Percentiles rank a stretch among this genome's conserved stretches.
Conservation (phyloP, 1,140 invertebrate species). For the Physella acuta region DNA sequence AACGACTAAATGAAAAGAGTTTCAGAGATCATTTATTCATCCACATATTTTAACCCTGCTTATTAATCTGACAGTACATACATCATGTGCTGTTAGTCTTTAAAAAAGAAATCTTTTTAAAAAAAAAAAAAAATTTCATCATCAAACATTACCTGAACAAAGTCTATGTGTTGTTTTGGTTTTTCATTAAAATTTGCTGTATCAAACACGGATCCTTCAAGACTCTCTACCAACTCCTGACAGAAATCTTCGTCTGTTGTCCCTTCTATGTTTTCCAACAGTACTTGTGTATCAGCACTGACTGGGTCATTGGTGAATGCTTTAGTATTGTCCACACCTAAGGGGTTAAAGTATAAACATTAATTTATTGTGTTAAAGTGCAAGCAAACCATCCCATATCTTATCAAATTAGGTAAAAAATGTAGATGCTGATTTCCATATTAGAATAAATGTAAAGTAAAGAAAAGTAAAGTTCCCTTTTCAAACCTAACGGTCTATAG, state of each 20-base stretch:
- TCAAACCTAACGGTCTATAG: no score
- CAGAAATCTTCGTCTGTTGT: conserved; percentile 73
- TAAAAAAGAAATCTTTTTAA: conserved; percentile 46
- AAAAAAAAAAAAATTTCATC: conserved; percentile 67
- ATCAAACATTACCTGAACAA: conserved; percentile 47
- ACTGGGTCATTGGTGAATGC: conserved; percentile 81
- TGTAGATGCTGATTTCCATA: neutral
- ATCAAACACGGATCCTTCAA: conserved; percentile 71
- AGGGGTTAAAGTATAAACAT: conserved; percentile 28
- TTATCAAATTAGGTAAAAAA: neutral
- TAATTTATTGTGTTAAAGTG: neutral
- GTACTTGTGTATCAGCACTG: conserved; percentile 68
- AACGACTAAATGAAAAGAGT: neutral
- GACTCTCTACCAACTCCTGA: conserved; percentile 76
- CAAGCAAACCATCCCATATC: neutral
- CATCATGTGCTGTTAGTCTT: neutral
- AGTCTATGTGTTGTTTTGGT: conserved; percentile 12
- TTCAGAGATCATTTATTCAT: neutral
- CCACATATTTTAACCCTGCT: no score
- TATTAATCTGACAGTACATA: no score
- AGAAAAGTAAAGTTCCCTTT: no score
- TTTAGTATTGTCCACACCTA: conserved; percentile 71
- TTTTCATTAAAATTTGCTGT: conserved; percentile 31
- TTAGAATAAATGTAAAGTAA: neutral
- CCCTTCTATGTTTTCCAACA: conserved; percentile 72